These are phyloP conservation scores for Hemicentrotus pulcherrimus DNA, from an alignment of 35 echinoderm and acorn worm species.

Conservation along the genomic window DNA sequence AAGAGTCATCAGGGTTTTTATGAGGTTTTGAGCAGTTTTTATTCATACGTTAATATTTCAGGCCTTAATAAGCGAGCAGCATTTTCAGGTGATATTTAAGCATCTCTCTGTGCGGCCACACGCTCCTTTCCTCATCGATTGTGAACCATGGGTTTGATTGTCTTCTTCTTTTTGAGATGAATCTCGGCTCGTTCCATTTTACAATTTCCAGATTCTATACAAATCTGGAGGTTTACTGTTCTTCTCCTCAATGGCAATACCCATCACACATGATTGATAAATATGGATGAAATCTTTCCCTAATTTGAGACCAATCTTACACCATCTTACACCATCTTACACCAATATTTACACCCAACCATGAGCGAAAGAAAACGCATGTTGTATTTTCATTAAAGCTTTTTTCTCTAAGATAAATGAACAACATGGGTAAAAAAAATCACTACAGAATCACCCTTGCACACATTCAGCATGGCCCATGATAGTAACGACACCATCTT, in stretches of 20 bases:
- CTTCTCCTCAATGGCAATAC: neutral
- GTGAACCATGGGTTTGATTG: neutral
- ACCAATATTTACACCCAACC: too few relatives aligned
- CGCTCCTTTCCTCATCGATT: neutral
- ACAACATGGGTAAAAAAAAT: neutral
- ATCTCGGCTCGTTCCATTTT: neutral
- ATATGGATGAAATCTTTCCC: neutral
- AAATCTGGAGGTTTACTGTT: neutral
- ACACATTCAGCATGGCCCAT: neutral
- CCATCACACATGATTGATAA: neutral
- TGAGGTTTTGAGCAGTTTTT: neutral
- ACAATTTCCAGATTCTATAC: neutral
- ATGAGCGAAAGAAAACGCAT: neutral
- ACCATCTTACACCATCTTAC: too few relatives aligned
- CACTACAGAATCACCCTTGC: neutral
- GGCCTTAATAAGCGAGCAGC: neutral
- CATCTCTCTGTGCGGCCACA: neutral
- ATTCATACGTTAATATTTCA: neutral
- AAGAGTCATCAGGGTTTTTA: neutral
- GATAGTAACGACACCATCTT: neutral
- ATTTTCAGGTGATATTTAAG: too few relatives aligned
- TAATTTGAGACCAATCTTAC: neutral
- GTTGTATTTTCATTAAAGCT: neutral
- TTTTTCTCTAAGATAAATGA: neutral
- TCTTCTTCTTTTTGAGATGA: neutral